phyloP scores from a whole-genome alignment of 2,888 invertebrate genomes.

The Xestia ashworthii region DNA sequence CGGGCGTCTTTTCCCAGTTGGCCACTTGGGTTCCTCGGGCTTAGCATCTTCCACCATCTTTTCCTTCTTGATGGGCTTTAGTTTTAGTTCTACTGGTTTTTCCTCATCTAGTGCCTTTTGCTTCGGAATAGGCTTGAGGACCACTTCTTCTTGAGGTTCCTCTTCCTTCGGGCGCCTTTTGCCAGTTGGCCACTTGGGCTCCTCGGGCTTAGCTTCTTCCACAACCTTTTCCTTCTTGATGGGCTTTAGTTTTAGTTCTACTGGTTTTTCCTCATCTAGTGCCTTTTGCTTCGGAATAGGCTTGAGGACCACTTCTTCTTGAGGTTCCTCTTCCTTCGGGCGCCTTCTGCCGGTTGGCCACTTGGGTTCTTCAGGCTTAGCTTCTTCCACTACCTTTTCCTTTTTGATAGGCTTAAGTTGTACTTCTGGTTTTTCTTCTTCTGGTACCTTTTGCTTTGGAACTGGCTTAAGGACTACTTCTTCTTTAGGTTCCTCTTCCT shows the following conservation, averaged over 20 bases:
- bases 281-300: conserved; percentile 72
- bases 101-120: conserved; percentile 78
- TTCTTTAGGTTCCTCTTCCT: conserved; percentile 28
- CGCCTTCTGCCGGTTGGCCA: conserved; percentile 33
- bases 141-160: conserved; percentile 75
- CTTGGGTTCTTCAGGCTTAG: conserved; percentile 13
- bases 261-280: conserved; percentile 73
- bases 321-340: conserved; percentile 72
- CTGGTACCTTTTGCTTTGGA: conserved; percentile 12
- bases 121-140: conserved; percentile 75
- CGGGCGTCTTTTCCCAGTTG: conserved; percentile 52
- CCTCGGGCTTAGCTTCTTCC: conserved; percentile 75
- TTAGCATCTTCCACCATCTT: conserved; percentile 81
- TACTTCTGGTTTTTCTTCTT: conserved; percentile 15
- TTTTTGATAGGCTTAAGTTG: background rate
- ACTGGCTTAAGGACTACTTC: conserved; percentile 24
- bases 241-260: conserved; percentile 16
- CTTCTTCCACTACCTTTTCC: conserved; percentile 9
- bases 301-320: conserved; percentile 73
- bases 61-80: conserved; percentile 73
- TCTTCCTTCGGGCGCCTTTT: conserved; percentile 72
- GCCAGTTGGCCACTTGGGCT: conserved; percentile 71
- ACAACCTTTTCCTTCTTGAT: conserved; percentile 67
- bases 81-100: conserved; percentile 71
- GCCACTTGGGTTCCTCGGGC: conserved; percentile 72